Conservation (phyloP, 2,113 vertebrate genomes). For the Ranitomeya imitator region DNA sequence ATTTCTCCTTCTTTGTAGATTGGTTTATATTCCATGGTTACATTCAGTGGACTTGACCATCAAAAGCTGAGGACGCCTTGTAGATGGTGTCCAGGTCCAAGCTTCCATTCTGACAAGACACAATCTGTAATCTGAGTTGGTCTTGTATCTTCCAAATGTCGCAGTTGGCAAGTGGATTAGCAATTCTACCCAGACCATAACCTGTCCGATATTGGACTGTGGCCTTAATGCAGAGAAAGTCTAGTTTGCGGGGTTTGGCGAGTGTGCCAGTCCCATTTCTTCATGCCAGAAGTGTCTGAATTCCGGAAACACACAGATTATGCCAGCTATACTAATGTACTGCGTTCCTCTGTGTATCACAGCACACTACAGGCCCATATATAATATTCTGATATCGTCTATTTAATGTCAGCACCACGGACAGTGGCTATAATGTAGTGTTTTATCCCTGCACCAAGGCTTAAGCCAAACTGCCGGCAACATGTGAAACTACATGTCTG, state of each 20-base stretch:
- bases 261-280: neutral
- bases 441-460: neutral
- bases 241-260: too few species aligned
- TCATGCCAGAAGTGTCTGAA: neutral
- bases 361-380: neutral
- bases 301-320: neutral
- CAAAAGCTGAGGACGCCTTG: neutral
- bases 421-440: conserved; percentile 12
- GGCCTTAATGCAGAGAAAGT: too few species aligned
- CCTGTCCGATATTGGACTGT: too few species aligned
- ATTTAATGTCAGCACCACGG: conserved; percentile 36
- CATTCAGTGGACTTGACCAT: neutral
- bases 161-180: too few species aligned
- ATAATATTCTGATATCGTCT: neutral
- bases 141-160: too few species aligned
- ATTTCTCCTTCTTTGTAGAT: too few species aligned
- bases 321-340: neutral
- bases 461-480: neutral
- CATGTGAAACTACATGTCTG: neutral
- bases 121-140: too few species aligned
- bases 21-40: neutral
- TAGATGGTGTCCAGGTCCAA: neutral
- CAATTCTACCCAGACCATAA: too few species aligned
- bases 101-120: too few species aligned
- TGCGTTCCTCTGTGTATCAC: neutral